A percentile compares a stretch with the other conserved stretches of the same genome.
Evolutionary conservation across 2,113 vertebrate genomes (phyloP).

Genomic region (Protobothrops flavoviridis): DNA sequence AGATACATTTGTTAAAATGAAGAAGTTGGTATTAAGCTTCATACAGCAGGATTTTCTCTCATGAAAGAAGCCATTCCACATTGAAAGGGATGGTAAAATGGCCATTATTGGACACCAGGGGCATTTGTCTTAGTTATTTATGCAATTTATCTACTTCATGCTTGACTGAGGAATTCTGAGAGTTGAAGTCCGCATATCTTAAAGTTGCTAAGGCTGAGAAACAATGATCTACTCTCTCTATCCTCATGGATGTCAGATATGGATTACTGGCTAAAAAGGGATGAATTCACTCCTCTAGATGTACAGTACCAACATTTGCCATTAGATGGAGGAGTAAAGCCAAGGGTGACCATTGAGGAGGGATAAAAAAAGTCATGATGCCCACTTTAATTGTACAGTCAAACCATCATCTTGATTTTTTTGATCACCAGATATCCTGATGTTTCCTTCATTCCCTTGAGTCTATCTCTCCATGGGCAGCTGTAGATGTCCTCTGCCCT

Average conservation of each 20-base stretch:
- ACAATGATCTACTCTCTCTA: not conserved
- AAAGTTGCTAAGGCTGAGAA: not conserved
- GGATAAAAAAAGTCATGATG: not conserved
- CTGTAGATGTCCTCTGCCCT: not conserved
- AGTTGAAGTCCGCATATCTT: not conserved
- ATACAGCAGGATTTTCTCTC: not conserved
- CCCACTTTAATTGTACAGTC: not conserved
- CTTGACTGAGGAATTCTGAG: not conserved
- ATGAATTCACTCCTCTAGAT: not conserved
- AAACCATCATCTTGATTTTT: not conserved
- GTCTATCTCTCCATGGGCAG: not conserved
- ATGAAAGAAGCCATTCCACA: not conserved
- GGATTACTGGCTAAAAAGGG: too few relatives aligned
- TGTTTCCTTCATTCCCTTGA: not conserved
- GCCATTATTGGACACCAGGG: not conserved
- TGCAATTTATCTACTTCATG: not conserved
- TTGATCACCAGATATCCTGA: not conserved
- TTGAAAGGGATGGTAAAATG: not conserved
- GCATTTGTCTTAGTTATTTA: not conserved
- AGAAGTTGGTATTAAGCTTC: not conserved
- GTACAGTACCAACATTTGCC: not conserved
- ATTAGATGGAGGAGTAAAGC: not conserved
- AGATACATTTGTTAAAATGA: not conserved
- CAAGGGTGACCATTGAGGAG: not conserved
- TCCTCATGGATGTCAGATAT: not conserved